These are phyloP conservation scores for Hyperopisus bebe DNA, from an alignment of 2,113 vertebrate species.

Conservation along the genomic window DNA sequence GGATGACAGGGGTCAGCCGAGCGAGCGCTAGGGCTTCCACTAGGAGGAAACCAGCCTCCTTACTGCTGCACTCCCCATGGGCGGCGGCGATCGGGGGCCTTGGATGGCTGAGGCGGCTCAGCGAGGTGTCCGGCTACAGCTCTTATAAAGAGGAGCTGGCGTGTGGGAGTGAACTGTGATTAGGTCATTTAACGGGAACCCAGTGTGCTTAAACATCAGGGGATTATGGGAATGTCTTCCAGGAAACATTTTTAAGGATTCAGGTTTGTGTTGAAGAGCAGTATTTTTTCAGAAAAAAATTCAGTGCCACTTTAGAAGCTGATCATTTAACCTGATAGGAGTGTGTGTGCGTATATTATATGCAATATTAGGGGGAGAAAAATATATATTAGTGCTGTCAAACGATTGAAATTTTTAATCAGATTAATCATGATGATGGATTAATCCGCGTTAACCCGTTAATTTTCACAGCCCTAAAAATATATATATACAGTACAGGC, in stretches of 20 bases:
- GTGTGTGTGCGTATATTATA: too few relatives aligned
- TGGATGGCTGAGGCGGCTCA: conserved; percentile 10
- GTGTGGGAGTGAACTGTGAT: background rate
- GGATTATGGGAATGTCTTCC: background rate
- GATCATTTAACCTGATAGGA: too few relatives aligned
- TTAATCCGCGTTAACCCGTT: too few relatives aligned
- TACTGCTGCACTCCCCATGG: conserved; percentile 29
- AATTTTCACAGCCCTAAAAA: too few relatives aligned
- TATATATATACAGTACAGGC: too few relatives aligned
- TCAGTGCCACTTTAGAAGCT: background rate
- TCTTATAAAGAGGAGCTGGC: background rate
- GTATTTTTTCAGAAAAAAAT: background rate
- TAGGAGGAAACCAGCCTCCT: background rate
- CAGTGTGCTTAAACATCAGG: background rate
- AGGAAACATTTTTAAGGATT: background rate
- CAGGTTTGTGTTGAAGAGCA: background rate
- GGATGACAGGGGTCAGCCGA: background rate
- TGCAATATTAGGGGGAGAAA: too few relatives aligned
- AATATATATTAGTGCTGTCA: too few relatives aligned
- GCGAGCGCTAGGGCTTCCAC: background rate
- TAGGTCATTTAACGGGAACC: background rate
- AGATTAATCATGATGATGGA: too few relatives aligned
- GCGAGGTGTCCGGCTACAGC: background rate
- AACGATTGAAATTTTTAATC: too few relatives aligned
- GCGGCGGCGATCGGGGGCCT: conserved; percentile 8